Conservation (phyloP, 2,113 vertebrate genomes). For the Tympanuchus pallidicinctus region DNA sequence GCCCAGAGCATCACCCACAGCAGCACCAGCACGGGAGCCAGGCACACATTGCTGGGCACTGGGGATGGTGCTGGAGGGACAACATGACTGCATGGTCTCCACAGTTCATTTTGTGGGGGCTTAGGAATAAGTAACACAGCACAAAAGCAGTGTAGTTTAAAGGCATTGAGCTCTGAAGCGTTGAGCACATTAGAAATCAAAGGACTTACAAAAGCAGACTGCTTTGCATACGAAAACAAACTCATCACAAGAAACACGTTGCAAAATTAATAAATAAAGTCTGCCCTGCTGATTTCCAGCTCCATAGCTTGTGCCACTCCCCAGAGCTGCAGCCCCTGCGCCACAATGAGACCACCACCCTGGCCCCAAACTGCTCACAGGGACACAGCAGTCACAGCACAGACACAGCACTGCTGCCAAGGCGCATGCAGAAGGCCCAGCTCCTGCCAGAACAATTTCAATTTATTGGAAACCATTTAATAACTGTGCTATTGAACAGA, state of each 20-base stretch:
- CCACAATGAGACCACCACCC: neutral
- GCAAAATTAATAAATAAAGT: neutral
- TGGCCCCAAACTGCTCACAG: neutral
- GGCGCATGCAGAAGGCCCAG: neutral
- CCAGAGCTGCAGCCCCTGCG: neutral
- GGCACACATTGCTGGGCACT: rapidly evolving
- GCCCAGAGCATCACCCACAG: neutral
- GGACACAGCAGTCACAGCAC: neutral
- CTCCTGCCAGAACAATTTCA: constrained; percentile 19
- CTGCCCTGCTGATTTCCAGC: neutral
- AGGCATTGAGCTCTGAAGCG: neutral
- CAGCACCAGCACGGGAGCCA: neutral
- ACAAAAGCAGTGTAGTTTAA: neutral
- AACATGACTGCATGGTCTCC: rapidly evolving
- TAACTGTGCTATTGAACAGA: constrained; percentile 33
- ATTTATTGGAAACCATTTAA: constrained; percentile 50
- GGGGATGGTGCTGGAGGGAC: neutral
- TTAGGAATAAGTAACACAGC: neutral
- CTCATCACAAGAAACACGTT: no score
- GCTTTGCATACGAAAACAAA: neutral
- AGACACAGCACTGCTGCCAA: constrained; percentile 41
- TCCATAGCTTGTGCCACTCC: neutral
- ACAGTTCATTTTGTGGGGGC: rapidly evolving
- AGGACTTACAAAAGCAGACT: neutral
- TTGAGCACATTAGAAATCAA: neutral